These are phyloP conservation scores for Lucilia sericata DNA, from an alignment of 1,140 invertebrate species.

Conservation along the genomic window DNA sequence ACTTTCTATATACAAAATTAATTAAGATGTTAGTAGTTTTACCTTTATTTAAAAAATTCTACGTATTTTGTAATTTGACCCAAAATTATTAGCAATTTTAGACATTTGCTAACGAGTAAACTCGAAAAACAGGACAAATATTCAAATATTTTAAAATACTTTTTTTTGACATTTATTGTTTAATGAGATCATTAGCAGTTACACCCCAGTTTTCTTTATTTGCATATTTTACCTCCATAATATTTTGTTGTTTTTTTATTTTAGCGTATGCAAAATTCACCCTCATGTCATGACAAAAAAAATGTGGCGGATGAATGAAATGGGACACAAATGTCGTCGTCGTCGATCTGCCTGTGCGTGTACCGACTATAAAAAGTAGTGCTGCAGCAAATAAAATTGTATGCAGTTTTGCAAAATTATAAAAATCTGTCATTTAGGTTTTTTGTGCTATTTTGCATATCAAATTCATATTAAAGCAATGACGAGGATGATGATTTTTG, in stretches of 20 bases:
- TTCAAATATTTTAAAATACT: too few relatives aligned
- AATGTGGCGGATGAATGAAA: background rate
- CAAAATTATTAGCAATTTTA: too few relatives aligned
- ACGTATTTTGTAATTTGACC: too few relatives aligned
- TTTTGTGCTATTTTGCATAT: background rate
- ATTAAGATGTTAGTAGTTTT: too few relatives aligned
- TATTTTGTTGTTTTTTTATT: background rate
- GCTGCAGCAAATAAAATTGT: background rate
- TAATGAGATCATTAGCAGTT: conserved; percentile 43
- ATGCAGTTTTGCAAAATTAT: background rate
- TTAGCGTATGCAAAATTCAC: background rate
- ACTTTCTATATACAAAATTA: too few relatives aligned
- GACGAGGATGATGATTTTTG: too few relatives aligned
- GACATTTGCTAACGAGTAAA: too few relatives aligned
- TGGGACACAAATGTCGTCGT: background rate
- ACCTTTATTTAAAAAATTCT: too few relatives aligned
- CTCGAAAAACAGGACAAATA: too few relatives aligned
- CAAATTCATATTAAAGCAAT: background rate
- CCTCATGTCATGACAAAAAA: background rate
- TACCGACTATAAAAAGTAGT: background rate
- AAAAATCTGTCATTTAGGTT: background rate
- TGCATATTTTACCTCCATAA: conserved; percentile 1
- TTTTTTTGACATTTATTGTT: background rate
- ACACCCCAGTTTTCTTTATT: conserved; percentile 37
- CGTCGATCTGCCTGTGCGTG: background rate